Percentiles rank a stretch among this genome's conserved stretches.
These are phyloP conservation scores for Drosophila yakuba DNA, from an alignment of 1,140 invertebrate species.

Conservation along the genomic window DNA sequence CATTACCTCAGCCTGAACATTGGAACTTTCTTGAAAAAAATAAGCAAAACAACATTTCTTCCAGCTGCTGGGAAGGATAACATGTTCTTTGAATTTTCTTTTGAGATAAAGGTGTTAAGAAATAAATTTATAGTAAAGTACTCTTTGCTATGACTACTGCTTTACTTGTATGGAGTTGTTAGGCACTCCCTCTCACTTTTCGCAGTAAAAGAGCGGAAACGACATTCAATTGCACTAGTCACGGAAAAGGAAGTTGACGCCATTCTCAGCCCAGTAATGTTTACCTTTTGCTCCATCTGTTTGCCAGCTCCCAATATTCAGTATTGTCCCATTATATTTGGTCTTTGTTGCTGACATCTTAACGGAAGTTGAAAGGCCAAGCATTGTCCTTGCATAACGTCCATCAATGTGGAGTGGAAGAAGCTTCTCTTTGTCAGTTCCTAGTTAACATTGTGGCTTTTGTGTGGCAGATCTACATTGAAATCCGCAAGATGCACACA, in stretches of 20 bases:
- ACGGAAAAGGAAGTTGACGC: slow-evolving; percentile 21
- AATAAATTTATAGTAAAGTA: no score
- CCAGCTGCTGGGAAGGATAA: no score
- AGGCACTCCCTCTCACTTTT: neutral
- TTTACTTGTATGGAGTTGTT: slow-evolving; percentile 3
- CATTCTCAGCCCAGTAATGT: slow-evolving; percentile 16
- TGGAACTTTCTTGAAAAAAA: slow-evolving; percentile 15
- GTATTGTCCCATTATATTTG: slow-evolving; percentile 25
- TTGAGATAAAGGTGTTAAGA: no score
- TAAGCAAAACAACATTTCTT: slow-evolving; percentile 16
- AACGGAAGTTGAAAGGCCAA: neutral
- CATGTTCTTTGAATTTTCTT: no score
- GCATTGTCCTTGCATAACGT: slow-evolving; percentile 22
- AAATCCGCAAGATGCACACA: slow-evolving; percentile 6
- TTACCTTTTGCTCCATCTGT: slow-evolving; percentile 29
- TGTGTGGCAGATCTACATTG: slow-evolving; percentile 19
- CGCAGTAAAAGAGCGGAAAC: slow-evolving; percentile 21
- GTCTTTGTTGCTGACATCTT: slow-evolving; percentile 2
- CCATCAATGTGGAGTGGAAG: slow-evolving; percentile 22
- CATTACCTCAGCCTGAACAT: slow-evolving; percentile 27
- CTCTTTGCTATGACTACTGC: no score
- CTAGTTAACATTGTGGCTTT: slow-evolving; percentile 27
- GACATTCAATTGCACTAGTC: slow-evolving; percentile 14
- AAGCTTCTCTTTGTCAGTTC: slow-evolving; percentile 31
- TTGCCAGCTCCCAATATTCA: slow-evolving; percentile 23